Evolutionary conservation across 2,113 vertebrate species (phyloP), one percentile per base, ranked within the genome.

Genomic region (Crotophaga sulcirostris): DNA sequence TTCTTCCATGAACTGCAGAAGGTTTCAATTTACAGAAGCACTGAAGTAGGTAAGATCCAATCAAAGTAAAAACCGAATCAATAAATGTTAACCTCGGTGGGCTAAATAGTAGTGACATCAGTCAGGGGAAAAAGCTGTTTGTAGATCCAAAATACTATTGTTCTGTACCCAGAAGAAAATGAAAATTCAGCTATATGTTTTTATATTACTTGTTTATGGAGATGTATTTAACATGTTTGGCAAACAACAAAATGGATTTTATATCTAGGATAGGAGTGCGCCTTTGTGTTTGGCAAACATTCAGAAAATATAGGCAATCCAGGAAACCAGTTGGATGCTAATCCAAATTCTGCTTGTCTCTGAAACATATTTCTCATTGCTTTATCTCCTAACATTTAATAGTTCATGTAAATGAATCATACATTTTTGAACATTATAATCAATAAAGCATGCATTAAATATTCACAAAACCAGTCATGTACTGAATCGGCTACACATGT

Each of bases 1-100:
- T 98, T 97, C 90, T 97, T 97, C 96, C 96, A 97, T 97, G 97
- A 98, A 98, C 97, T 98, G 93, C 88, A 98, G 97, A 98, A 98
- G 94, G 96, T 97, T 98, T 98, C 98, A 98, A 98, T 98, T 98
- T 98, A 97, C 97, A 97, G 97, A 98, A 97, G 96, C 97, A 98
- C 94, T 51, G 79, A 97, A 97, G 95, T 97, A 97, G 96, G 96
- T 97, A 98, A 98, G 97, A 98, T 98, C 97, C 97, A 98, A 98
- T 98, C 97, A 97, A 98, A 98, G 96, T 98, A 96, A 98, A 98
- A 97, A 72, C 52, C 95, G 96, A 98, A 98, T 98, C 97, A 97
- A 98, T 98, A 97, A 95, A 97, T 96, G 90, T 92, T 97, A 95
- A 98, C 97, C 96, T 97, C 91, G 9, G 91, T 97, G 84, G 93